Percentiles rank a stretch among this genome's conserved stretches.
Conservation (phyloP, 1,140 invertebrate species). For the Caerostris darwini region DNA sequence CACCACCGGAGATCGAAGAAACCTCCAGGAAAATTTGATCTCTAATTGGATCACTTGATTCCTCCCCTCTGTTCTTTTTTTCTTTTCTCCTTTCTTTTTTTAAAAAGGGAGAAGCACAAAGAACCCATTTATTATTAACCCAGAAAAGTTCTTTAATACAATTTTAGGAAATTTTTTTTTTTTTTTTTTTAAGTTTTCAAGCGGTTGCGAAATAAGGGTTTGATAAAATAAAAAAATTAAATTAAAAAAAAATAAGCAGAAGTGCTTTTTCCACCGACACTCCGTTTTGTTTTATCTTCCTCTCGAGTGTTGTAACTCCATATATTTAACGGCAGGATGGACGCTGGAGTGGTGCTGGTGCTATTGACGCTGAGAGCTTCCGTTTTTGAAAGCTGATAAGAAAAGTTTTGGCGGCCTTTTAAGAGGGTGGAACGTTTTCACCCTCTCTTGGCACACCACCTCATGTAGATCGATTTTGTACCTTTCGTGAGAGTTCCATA, state of each 20-base stretch:
- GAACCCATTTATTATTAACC: neutral
- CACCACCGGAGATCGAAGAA: neutral
- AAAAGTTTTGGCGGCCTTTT: neutral
- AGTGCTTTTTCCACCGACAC: neutral
- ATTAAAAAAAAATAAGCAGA: neutral
- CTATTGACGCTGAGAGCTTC: neutral
- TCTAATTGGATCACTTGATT: neutral
- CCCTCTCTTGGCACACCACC: too few relatives aligned
- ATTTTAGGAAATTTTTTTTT: neutral
- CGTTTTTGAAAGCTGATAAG: neutral
- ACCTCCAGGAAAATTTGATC: neutral
- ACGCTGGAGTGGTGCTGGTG: neutral
- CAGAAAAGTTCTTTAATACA: neutral
- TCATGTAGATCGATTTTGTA: too few relatives aligned
- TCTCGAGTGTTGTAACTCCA: neutral
- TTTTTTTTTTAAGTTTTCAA: neutral
- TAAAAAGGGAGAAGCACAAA: neutral
- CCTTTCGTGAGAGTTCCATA: too few relatives aligned
- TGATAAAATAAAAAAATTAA: neutral
- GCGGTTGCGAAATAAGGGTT: neutral
- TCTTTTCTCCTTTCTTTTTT: neutral
- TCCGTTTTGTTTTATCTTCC: neutral
- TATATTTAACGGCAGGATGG: neutral
- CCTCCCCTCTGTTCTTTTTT: neutral
- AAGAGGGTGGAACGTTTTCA: neutral